phyloP scores from a whole-genome alignment of 2,113 vertebrate genomes.

The Chunga burmeisteri region DNA sequence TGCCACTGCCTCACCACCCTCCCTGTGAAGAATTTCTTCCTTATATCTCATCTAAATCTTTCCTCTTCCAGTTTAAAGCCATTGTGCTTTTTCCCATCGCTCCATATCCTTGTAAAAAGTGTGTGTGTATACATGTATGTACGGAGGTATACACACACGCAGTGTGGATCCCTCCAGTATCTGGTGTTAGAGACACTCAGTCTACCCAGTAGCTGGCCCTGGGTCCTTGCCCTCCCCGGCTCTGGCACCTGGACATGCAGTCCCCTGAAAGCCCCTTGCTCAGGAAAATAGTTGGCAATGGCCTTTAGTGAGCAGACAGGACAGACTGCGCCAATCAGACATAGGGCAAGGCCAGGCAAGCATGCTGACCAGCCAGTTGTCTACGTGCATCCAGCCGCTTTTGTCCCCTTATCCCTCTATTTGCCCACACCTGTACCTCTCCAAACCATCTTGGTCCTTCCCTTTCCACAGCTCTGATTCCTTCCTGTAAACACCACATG shows the following conservation, averaged over 20 bases:
- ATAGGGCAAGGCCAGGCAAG: not conserved
- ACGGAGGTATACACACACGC: not conserved
- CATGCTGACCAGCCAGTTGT: not conserved
- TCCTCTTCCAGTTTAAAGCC: too few species aligned
- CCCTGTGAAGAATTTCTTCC: too few species aligned
- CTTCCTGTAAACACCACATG: rapidly evolving
- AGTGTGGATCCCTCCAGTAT: not conserved
- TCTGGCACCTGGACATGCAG: not conserved
- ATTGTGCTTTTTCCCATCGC: too few species aligned
- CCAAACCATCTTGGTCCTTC: not conserved
- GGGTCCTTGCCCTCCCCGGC: not conserved
- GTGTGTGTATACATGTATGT: not conserved
- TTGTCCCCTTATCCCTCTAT: not conserved
- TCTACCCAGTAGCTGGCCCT: not conserved
- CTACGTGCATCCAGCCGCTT: not conserved
- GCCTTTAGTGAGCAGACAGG: not conserved
- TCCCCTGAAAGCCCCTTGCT: not conserved
- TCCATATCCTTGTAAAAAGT: too few species aligned
- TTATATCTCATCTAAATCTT: too few species aligned
- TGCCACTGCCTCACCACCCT: too few species aligned
- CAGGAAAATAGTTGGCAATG: not conserved
- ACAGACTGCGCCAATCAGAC: not conserved
- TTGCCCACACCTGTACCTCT: not conserved
- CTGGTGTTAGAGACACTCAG: not conserved
- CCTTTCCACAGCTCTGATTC: not conserved